A percentile compares a stretch with the other conserved stretches of the same genome.
These are phyloP conservation scores for Centruroides sculpturatus DNA, from an alignment of 1,140 invertebrate genomes.

Conservation along the genomic window DNA sequence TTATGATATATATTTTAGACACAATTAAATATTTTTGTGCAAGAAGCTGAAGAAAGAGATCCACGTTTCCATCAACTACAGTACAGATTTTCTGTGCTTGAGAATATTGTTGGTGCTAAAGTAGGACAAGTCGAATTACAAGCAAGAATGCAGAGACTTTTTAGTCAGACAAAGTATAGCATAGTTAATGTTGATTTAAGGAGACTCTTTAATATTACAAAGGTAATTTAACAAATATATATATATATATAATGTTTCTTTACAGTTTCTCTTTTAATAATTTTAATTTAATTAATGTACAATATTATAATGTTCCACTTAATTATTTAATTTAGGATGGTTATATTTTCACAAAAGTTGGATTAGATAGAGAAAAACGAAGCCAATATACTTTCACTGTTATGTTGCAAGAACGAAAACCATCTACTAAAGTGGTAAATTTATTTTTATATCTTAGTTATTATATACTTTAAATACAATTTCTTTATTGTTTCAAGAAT, in stretches of 20 bases:
- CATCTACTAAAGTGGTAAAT: slow-evolving; percentile 22
- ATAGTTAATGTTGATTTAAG: slow-evolving; percentile 23
- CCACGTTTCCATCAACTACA: slow-evolving; percentile 20
- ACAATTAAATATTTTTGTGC: slow-evolving; percentile 18
- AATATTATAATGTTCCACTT: background rate
- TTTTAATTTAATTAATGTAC: too few relatives aligned
- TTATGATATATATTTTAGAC: slow-evolving; percentile 1
- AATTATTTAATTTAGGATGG: slow-evolving; percentile 40
- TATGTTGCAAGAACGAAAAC: slow-evolving; percentile 33
- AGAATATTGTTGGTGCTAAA: slow-evolving; percentile 55
- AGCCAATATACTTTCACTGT: slow-evolving; percentile 59
- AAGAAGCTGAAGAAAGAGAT: slow-evolving; percentile 22
- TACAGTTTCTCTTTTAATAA: too few relatives aligned
- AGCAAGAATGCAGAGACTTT: slow-evolving; percentile 36
- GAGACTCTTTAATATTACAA: slow-evolving; percentile 20
- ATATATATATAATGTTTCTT: background rate
- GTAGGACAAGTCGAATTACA: slow-evolving; percentile 44
- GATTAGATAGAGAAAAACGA: slow-evolving; percentile 58
- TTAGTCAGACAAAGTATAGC: slow-evolving; percentile 20
- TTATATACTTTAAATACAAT: too few relatives aligned
- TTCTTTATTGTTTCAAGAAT: too few relatives aligned
- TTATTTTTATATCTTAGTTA: background rate
- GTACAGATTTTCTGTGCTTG: slow-evolving; percentile 48
- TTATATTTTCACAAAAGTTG: slow-evolving; percentile 53
- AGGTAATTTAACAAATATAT: slow-evolving; percentile 7